These are phyloP conservation scores for Fukomys damarensis DNA, from an alignment of 2,113 vertebrate species.

Conservation along the genomic window DNA sequence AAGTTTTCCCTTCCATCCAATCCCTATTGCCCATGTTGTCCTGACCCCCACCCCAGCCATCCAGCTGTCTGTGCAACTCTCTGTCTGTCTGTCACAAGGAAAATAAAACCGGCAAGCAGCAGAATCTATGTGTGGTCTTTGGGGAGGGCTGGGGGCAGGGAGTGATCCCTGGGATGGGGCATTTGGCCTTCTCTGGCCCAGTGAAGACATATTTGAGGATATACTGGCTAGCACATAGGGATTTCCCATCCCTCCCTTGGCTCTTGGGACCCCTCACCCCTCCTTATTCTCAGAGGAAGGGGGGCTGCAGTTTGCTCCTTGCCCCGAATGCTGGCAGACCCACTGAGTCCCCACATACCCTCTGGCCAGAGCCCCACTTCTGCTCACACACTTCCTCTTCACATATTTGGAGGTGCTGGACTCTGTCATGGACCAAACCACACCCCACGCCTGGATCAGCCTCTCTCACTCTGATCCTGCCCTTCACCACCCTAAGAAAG, in stretches of 20 bases:
- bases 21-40: slow-evolving; percentile 68
- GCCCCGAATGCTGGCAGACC: neutral
- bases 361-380: neutral
- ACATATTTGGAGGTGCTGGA: neutral
- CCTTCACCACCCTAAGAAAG: neutral
- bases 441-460: neutral
- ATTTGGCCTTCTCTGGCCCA: neutral
- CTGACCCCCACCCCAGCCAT: slow-evolving; percentile 54
- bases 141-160: neutral
- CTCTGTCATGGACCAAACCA: neutral
- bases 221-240: neutral
- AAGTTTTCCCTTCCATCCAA: slow-evolving; percentile 64
- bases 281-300: neutral
- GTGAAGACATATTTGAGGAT: neutral
- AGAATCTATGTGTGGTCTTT: slow-evolving; percentile 56
- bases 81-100: slow-evolving; percentile 77
- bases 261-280: neutral
- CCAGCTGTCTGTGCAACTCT: slow-evolving; percentile 76
- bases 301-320: neutral
- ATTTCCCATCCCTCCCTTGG: too few relatives aligned
- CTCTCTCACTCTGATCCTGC: neutral
- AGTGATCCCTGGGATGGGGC: neutral
- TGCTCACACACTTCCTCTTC: neutral
- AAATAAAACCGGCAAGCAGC: slow-evolving; percentile 80
- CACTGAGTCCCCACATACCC: neutral